Evolutionary conservation across 2,888 invertebrate species (phyloP).

Genomic region (Glyphotaelius pellucidus): DNA sequence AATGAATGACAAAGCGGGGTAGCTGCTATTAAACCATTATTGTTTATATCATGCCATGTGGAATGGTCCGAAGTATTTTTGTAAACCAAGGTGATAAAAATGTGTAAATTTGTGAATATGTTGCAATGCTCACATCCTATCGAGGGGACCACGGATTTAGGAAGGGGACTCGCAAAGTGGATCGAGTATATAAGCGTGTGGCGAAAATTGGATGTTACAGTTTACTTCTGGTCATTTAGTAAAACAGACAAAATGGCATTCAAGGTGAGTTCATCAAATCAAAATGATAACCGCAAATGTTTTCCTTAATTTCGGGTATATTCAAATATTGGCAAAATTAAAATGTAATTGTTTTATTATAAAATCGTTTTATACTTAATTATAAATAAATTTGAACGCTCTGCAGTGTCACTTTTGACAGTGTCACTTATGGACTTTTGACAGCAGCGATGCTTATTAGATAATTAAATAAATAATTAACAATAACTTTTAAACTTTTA

Average conservation of each 20-base stretch:
- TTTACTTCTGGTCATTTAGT: constrained; percentile 55
- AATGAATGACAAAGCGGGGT: background rate
- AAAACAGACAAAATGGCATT: constrained; percentile 63
- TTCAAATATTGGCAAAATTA: background rate
- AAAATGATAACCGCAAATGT: background rate
- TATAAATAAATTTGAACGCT: background rate
- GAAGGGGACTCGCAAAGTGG: constrained; percentile 8
- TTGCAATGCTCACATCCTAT: background rate
- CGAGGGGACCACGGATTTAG: background rate
- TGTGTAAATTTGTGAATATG: background rate
- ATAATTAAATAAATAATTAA: too few relatives aligned
- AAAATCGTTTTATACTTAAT: background rate
- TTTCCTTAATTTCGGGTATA: background rate
- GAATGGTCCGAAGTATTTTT: too few relatives aligned
- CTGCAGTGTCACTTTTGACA: background rate
- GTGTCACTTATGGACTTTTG: too few relatives aligned
- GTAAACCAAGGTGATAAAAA: background rate
- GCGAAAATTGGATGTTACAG: constrained; percentile 49
- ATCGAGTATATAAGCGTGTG: constrained; percentile 59
- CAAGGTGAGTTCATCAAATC: constrained; percentile 57
- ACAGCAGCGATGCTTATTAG: background rate
- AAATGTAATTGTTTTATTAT: background rate
- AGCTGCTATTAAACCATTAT: background rate
- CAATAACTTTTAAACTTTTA: too few relatives aligned
- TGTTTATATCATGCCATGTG: background rate